A percentile compares a stretch with the other conserved stretches of the same genome.
Conservation (phyloP, 2,888 invertebrate genomes). For the Trissoscelio sp. region DNA sequence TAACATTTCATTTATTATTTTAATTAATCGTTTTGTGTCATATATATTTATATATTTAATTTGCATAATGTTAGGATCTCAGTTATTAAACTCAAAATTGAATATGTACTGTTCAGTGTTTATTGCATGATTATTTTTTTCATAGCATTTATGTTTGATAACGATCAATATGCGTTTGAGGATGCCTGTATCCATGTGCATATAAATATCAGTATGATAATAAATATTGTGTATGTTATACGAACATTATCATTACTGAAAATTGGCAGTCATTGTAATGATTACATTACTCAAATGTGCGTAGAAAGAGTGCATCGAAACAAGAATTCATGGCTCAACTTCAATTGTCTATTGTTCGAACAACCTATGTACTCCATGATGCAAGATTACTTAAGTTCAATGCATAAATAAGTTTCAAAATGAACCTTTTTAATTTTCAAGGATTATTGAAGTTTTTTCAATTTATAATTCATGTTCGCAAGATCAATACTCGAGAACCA, state of each 20-base stretch:
- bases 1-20: too few species aligned
- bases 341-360: constrained; percentile 44
- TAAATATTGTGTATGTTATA: constrained; percentile 6
- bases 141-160: background rate
- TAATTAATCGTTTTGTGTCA: too few species aligned
- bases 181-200: too few species aligned
- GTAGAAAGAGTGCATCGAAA: constrained; percentile 39
- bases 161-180: background rate
- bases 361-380: constrained; percentile 1
- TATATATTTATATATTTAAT: too few species aligned
- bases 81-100: too few species aligned
- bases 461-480: constrained; percentile 26
- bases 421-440: constrained; percentile 11
- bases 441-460: constrained; percentile 25
- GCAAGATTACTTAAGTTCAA: constrained; percentile 12
- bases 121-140: background rate
- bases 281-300: constrained; percentile 35
- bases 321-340: constrained; percentile 3
- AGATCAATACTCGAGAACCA: background rate
- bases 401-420: constrained; percentile 30
- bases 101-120: background rate
- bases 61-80: too few species aligned
- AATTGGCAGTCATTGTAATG: constrained; percentile 13
- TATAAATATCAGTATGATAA: constrained; percentile 15
- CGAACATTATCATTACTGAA: constrained; percentile 20